phyloP scores from a whole-genome alignment of 2,888 invertebrate species.

The Diploptera punctata region DNA sequence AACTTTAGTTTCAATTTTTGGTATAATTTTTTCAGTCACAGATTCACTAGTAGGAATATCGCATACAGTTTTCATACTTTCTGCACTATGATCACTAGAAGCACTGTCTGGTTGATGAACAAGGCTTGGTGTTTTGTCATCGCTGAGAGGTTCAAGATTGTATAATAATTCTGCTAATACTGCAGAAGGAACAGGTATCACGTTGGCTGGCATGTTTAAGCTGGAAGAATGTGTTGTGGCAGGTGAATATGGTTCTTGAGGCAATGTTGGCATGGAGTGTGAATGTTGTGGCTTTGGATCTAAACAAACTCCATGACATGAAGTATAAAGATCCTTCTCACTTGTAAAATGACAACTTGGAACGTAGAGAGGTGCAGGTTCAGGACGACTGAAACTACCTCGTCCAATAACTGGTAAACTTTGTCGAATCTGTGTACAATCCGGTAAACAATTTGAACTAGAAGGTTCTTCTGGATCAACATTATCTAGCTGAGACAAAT shows the following conservation, averaged over 20 bases:
- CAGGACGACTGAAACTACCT: slow-evolving; percentile 11
- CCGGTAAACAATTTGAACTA: background rate
- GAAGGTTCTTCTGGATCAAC: background rate
- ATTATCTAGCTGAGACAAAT: slow-evolving; percentile 34
- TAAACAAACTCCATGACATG: slow-evolving; percentile 35
- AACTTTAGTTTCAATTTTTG: too few relatives aligned
- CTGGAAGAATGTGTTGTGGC: slow-evolving; percentile 63
- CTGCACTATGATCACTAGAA: slow-evolving; percentile 49
- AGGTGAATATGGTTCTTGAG: slow-evolving; percentile 31
- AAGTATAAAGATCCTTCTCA: slow-evolving; percentile 29
- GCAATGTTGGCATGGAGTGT: slow-evolving; percentile 37
- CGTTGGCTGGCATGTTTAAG: slow-evolving; percentile 61
- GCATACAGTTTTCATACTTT: slow-evolving; percentile 47
- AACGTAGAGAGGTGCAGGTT: slow-evolving; percentile 31
- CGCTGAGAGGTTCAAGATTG: slow-evolving; percentile 52
- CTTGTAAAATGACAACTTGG: slow-evolving; percentile 31
- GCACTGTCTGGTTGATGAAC: slow-evolving; percentile 48
- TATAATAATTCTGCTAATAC: slow-evolving; percentile 63
- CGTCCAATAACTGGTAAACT: slow-evolving; percentile 24
- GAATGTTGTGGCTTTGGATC: slow-evolving; percentile 31
- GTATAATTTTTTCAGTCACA: background rate
- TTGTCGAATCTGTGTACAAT: slow-evolving; percentile 3
- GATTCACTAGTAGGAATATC: slow-evolving; percentile 16
- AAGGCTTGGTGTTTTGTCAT: slow-evolving; percentile 14
- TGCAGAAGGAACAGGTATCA: slow-evolving; percentile 59